Percentiles rank a stretch among this genome's conserved stretches.
Evolutionary conservation across 2,797 vertebrate species (phyloP).

Genomic region (Paratrypauchen microcephalus): DNA sequence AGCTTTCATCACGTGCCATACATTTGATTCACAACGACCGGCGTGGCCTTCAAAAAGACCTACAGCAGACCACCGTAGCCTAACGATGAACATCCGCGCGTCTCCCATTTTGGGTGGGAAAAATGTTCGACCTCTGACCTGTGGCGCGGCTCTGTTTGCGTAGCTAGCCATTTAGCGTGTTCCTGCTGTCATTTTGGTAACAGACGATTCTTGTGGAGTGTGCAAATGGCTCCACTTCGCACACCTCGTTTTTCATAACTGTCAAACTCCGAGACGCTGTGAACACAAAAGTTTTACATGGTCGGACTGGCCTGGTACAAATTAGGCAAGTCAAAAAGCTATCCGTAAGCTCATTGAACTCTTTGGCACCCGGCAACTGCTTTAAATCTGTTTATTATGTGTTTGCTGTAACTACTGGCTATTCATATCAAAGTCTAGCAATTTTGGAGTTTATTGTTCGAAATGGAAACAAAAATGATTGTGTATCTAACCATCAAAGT

Average conservation of each 20-base stretch:
- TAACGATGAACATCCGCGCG: background rate
- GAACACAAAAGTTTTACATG: conserved; percentile 17
- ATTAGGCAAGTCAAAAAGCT: no score
- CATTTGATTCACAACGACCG: no score
- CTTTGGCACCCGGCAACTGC: no score
- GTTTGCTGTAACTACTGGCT: no score
- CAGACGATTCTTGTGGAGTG: conserved; percentile 18
- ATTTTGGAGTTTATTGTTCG: no score
- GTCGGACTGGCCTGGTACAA: no score
- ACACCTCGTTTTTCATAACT: conserved; percentile 35
- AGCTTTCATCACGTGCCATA: no score
- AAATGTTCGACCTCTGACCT: conserved; percentile 24
- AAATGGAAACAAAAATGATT: no score
- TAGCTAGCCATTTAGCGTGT: conserved; percentile 14
- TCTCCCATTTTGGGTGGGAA: conserved; percentile 15
- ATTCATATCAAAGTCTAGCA: no score
- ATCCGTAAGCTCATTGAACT: no score
- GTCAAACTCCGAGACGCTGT: conserved; percentile 11
- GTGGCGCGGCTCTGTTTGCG: background rate
- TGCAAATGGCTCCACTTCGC: conserved; percentile 19
- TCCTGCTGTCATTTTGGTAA: conserved; percentile 29
- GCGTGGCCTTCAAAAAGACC: background rate
- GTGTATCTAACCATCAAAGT: no score
- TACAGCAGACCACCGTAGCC: background rate
- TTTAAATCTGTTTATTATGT: no score